Evolutionary conservation across 1,140 invertebrate genomes (phyloP), one percentile per base, ranked within the genome.

Genomic region (Diorhabda carinulata): DNA sequence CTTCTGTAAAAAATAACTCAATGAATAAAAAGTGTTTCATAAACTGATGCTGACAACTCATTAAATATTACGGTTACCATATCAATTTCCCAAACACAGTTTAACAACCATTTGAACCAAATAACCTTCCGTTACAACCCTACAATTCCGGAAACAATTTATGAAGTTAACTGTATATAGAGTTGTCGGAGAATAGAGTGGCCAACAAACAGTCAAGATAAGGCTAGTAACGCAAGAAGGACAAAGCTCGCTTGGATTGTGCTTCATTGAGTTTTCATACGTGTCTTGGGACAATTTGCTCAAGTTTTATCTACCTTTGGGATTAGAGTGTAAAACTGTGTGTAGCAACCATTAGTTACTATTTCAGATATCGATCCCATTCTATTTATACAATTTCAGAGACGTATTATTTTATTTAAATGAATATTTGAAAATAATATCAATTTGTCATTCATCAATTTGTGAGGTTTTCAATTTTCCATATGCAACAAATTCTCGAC

Each of bases 301-400:
- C 47, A 6, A 52, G 47, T 52, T 52, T 52, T n/a, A n/a, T 52
- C 47, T 52, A n/a, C 47, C 47, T 52, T n/a, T n/a, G 47, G 47
- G 47, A 52, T 52, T 52, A 52, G n/a, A n/a, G 47, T 52, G 47
- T 52, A 52, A 52, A 52, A 52, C 47, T 52, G n/a, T 52, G 47
- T 52, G 47, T 52, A 52, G 47, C 6, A 52, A 52, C 47, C 47
- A 52, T 52, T 52, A 52, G n/a, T n/a, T 4, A 52, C 47, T n/a
- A n/a, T n/a, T 52, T 4, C 47, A 52, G 47, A 6, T n/a, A 52
- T 8, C 47, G 25, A 25, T 25, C 25, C 25, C 25, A 25, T 1
- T 25, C 25, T 25, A 25, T 25, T 25, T 25, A 25, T 25, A 25
- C 25, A 25, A 25, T 25, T 25, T 25, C 25, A 25, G 25, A 25